These are phyloP conservation scores for Semotilus atromaculatus DNA, from an alignment of 2,797 vertebrate species.

Conservation along the genomic window DNA sequence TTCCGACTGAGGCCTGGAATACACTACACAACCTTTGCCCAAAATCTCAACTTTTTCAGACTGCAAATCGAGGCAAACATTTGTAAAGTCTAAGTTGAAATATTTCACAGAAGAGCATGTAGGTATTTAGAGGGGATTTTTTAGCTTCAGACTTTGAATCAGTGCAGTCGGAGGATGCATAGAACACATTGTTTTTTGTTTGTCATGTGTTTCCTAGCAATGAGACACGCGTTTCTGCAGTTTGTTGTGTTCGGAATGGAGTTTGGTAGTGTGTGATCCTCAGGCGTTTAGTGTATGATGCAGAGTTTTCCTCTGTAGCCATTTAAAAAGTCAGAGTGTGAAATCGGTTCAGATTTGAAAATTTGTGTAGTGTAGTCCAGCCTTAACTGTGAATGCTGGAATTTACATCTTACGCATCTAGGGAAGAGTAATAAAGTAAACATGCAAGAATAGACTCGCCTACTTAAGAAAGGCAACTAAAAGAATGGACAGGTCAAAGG, in stretches of 20 bases:
- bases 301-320: neutral
- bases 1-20: neutral
- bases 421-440: neutral
- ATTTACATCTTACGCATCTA: neutral
- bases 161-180: neutral
- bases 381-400: neutral
- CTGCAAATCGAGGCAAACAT: neutral
- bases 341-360: neutral
- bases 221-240: neutral
- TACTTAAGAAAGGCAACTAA: neutral
- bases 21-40: neutral
- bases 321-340: neutral
- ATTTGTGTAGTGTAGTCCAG: neutral
- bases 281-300: neutral
- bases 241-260: neutral
- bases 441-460: neutral
- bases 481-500: neutral
- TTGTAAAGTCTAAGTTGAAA: neutral
- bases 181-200: neutral
- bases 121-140: neutral
- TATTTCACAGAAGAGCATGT: neutral
- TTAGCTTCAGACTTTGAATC: neutral
- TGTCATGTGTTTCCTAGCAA: neutral
- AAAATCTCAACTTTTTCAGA: neutral
- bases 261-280: neutral